These are phyloP conservation scores for Lampropteryx suffumata DNA, from an alignment of 2,888 invertebrate genomes.

Conservation along the genomic window DNA sequence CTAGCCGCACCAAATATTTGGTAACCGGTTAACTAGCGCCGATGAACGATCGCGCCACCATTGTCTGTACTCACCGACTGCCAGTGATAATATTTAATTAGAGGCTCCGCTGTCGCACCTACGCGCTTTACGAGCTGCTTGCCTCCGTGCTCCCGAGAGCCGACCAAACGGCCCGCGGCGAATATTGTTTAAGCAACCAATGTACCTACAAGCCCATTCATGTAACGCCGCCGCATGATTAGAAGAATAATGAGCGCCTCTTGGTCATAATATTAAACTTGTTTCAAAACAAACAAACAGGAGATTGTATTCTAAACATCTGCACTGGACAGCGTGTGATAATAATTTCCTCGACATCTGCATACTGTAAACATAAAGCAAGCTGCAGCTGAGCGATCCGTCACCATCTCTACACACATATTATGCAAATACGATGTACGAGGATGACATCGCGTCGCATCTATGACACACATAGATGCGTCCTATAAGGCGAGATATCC, in stretches of 20 bases:
- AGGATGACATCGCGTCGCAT: constrained; percentile 41
- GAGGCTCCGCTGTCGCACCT: constrained; percentile 75
- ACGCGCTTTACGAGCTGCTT: constrained; percentile 51
- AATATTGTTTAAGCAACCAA: constrained; percentile 62
- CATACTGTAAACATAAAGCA: constrained; percentile 49
- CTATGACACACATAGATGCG: too few species aligned
- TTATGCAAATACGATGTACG: constrained; percentile 38
- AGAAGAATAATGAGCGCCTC: constrained; percentile 61
- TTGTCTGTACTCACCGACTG: constrained; percentile 72
- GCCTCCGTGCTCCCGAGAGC: constrained; percentile 53
- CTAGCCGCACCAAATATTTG: constrained; percentile 73
- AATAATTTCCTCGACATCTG: constrained; percentile 42
- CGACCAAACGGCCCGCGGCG: constrained; percentile 65
- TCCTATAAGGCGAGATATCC: constrained; percentile 59
- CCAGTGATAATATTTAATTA: constrained; percentile 81
- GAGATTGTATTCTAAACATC: constrained; percentile 39
- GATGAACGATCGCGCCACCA: constrained; percentile 68
- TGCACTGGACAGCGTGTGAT: constrained; percentile 39
- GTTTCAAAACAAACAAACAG: constrained; percentile 40
- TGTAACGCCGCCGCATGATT: constrained; percentile 58
- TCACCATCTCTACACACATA: constrained; percentile 29
- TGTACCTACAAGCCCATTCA: constrained; percentile 38
- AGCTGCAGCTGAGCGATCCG: constrained; percentile 34
- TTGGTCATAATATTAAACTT: constrained; percentile 54
- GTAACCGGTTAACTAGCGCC: constrained; percentile 74